Evolutionary conservation across 2,113 vertebrate species (phyloP), one percentile per base, ranked within the genome.

Genomic region (Anolis carolinensis): DNA sequence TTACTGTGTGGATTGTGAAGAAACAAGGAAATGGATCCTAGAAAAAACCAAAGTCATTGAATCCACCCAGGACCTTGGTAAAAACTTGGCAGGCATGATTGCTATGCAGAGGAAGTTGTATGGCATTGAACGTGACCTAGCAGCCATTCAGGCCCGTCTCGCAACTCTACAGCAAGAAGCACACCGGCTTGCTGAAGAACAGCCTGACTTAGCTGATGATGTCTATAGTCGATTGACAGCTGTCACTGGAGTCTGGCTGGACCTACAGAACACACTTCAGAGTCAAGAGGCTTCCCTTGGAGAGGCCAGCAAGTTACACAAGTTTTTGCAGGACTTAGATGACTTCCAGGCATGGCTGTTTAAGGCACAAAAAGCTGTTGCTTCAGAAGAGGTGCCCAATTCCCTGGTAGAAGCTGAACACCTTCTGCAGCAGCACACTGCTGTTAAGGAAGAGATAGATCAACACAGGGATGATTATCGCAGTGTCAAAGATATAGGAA

Each of bases 341-440:
- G 97, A 99, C 91, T 99, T 99, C 93, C 98, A 99, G 92, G 96
- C 97, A 0, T 99, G 98, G 98, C 97, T 99, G 0, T 99, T 97
- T 6, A 95, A 97, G 23, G 96, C 97, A 13, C 99, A 99, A 94
- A 99, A 99, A 93, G 96, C 97, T 0, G 96, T 98, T 82, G 98
- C 98, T 0, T 97, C 98, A 0, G 98, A 99, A 59, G 98, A 99
- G 50, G 95, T 96, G 89, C 98, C 98, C 0, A 92, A 93, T 1
- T 96, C 97, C 0, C 93, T 99, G 89, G 96, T 95, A 0, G 98
- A 99, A 89, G 98, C 97, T 0, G 98, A 99, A 95, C 96, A 97
- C 89, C 96, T 98, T 89, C 94, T 98, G 81, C 95, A 91, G 90
- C 96, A 94, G 79, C 98, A 99, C 0, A 92, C 95, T 8, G 95